Evolutionary conservation across 2,113 vertebrate species (phyloP).

Genomic region (Lepus europaeus): DNA sequence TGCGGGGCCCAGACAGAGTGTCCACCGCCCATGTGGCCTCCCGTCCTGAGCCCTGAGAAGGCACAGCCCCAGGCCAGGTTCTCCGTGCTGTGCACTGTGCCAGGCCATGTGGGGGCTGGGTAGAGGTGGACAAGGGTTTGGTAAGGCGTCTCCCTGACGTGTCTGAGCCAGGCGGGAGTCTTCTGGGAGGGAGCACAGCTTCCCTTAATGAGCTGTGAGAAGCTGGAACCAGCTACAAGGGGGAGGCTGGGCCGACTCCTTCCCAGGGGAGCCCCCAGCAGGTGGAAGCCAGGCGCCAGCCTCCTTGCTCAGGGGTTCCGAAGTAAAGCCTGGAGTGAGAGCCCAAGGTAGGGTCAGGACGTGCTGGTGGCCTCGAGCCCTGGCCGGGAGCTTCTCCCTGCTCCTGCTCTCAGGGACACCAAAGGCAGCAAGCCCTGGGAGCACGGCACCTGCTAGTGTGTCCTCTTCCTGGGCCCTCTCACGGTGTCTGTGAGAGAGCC

Average conservation of each 20-base stretch:
- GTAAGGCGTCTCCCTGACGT: constrained; percentile 61
- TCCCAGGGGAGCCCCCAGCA: neutral
- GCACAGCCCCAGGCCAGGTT: accelerated
- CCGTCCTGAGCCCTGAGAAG: neutral
- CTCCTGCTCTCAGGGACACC: neutral
- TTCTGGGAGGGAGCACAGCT: constrained; percentile 62
- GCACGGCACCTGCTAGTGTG: neutral
- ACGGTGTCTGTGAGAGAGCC: neutral
- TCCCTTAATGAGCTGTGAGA: constrained; percentile 73
- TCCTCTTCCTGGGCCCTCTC: neutral
- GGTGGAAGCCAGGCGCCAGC: neutral
- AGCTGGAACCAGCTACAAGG: constrained; percentile 51
- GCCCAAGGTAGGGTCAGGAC: neutral
- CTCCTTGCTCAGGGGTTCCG: neutral
- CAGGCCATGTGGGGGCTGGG: neutral
- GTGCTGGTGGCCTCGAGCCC: neutral
- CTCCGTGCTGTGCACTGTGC: neutral
- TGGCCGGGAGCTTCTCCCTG: neutral
- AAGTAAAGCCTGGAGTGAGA: neutral
- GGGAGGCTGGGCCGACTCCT: constrained; percentile 5
- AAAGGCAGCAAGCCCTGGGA: neutral
- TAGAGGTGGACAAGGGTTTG: constrained; percentile 62
- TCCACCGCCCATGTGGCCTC: accelerated
- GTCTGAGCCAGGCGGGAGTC: constrained; percentile 57
- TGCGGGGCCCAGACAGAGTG: neutral